Evolutionary conservation across 92 coral and sea anemone species (phyloP), one percentile per base, ranked within the genome.

Genomic region (Epizoanthus rinbou): DNA sequence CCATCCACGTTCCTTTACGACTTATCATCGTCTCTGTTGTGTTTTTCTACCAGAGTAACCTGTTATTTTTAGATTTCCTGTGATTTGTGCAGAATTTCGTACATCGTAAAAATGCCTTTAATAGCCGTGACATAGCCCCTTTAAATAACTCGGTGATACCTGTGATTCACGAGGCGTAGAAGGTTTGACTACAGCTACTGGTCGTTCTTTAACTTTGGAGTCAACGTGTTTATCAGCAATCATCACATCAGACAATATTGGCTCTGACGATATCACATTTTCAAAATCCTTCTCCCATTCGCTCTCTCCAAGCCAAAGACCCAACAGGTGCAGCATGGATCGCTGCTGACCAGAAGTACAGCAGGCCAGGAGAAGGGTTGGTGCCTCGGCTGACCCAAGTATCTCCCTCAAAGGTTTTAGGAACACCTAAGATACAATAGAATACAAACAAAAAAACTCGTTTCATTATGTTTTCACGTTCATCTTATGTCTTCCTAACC

Each of bases 211-310:
- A 5, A 39, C 24, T 69, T 69, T 60, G 45, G 53, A 37, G 14
- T 63, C 69, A 17, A 35, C 50, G 31, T 41, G 33, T 18, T 57
- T 39, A 19, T 62, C 69, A 8, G 28, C 82, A 57, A 59, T 28
- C 0, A 47, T 70, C 22, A 62, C 76, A 24, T 41, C 88, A 52
- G 22, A 54, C 25, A 64, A 83, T 15, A 58, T 19, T 54, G 6
- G 73, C 37, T 67, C 50, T 57, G 56, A 78, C 5, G 87, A 74
- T 8, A 89, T 80, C 19, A 65, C 82, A 54, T 43, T 58, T 33
- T 85, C 88, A 73, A 95, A 95, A 85, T 95, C 93, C 41, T 92
- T 91, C 74, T 70, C 81, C 97, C 94, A 95, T 33, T 92, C 89
- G 17, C 79, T 90, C 21, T 90, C 73, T 3, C 98, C 98, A n/a